Conservation (phyloP, 2,113 vertebrate species). For the Geococcyx californianus region DNA sequence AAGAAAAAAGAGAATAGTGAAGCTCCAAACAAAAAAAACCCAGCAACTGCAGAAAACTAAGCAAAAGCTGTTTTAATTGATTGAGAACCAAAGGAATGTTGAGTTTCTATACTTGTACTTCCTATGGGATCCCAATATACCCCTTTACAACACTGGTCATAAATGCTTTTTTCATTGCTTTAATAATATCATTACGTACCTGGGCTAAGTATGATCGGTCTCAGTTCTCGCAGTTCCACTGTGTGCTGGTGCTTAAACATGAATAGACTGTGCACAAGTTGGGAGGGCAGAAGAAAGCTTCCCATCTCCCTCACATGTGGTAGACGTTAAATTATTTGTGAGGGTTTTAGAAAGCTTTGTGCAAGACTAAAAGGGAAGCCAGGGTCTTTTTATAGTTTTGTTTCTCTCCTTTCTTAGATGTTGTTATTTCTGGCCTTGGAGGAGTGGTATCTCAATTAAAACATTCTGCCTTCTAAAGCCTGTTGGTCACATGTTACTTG, state of each 20-base stretch:
- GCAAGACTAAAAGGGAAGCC: neutral
- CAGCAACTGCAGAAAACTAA: neutral
- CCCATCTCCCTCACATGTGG: neutral
- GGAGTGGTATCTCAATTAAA: neutral
- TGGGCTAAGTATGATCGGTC: neutral
- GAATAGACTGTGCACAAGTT: neutral
- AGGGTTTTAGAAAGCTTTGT: neutral
- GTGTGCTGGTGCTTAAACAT: neutral
- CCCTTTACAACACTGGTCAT: neutral
- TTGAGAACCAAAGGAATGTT: neutral
- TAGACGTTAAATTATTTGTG: neutral
- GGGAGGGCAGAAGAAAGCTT: neutral
- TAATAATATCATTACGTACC: neutral
- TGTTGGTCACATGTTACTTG: neutral
- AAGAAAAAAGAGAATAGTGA: neutral
- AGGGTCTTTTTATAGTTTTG: neutral
- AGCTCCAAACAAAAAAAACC: neutral
- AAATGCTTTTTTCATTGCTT: neutral
- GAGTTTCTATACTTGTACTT: constrained; percentile 11
- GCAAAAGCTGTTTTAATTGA: neutral
- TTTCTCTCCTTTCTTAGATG: neutral
- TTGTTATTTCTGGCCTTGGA: constrained; percentile 32
- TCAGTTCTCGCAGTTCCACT: neutral
- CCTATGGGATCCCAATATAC: neutral
- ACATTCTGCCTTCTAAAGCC: neutral